Base-by-base conservation (phyloP, 2,113 vertebrate genomes). In the Ancistrus triradiatus region DNA sequence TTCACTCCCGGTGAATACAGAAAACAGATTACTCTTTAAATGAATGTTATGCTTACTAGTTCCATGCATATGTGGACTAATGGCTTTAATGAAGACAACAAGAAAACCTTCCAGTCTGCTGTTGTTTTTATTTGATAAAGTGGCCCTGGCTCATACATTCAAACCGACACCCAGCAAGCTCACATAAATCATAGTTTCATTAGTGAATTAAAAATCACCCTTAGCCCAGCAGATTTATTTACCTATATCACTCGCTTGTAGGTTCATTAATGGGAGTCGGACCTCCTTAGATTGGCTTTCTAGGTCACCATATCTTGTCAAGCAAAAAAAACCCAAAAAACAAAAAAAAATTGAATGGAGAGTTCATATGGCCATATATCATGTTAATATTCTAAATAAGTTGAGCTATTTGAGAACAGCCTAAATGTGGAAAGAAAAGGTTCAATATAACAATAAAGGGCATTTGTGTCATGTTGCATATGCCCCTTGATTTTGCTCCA, bases 101-200 rank as follows among this genome's bases (percentile, higher is more conserved):
- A n/a, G n/a, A n/a, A 4, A 74, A 59, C 51, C 43, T 47, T 57
- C 40, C 63, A 38, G 18, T 17, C 59, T 52, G 19, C 77, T 76
- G 62, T 59, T 81, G 7, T 31, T 74, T n/a, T 70, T 7, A 48
- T 66, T 68, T 70, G 79, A 80, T 81, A 70, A 76, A 72, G 63
- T 74, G 37, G 51, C 59, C 66, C 48, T 65, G 52, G 19, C 59
- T 73, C 40, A 28, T 75, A 69, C 66, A 68, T 78, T 61, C 31
- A 21, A 37, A 33, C 48, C 74, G 68, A 72, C 63, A 72, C 7
- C 42, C 65, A 9, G 15, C 44, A 40, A 10, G 43, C 11, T 37
- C 63, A 74, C 66, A 79, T 84, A 78, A 84, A 84, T 85, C 80
- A 77, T 53, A 72, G 77, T 43, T 84, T 62, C 66, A 77, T 74